A percentile compares a stretch with the other conserved stretches of the same genome.
Conservation (phyloP, 2,888 invertebrate species). For the Plemyria rubiginata region DNA sequence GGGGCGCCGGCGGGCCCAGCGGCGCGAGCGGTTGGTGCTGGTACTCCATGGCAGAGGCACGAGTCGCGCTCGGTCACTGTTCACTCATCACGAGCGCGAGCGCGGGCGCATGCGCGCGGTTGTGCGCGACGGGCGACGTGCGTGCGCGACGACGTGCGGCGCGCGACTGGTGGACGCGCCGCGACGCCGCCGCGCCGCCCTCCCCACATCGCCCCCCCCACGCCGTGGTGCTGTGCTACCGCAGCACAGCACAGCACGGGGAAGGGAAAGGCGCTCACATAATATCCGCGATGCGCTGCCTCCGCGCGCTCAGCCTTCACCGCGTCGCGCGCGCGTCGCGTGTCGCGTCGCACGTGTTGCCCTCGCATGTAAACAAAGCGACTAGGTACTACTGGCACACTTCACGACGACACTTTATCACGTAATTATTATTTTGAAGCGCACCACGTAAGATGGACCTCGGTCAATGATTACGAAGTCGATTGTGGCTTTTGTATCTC, state of each 20-base stretch:
- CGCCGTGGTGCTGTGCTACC: slow-evolving; percentile 31
- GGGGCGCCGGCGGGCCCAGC: slow-evolving; percentile 87
- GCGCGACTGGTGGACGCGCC: slow-evolving; percentile 56
- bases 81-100: slow-evolving; percentile 76
- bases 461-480: slow-evolving; percentile 11
- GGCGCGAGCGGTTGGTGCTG: slow-evolving; percentile 82
- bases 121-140: slow-evolving; percentile 55
- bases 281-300: too few relatives aligned
- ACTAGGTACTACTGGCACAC: slow-evolving; percentile 42
- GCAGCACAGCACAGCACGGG: neutral
- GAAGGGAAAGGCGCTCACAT: neutral
- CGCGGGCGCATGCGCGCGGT: slow-evolving; percentile 55
- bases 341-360: slow-evolving; percentile 52
- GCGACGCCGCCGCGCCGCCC: slow-evolving; percentile 43
- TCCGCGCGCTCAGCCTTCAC: too few relatives aligned
- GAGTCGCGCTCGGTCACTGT: slow-evolving; percentile 60
- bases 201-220: slow-evolving; percentile 43
- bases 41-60: slow-evolving; percentile 73
- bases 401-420: slow-evolving; percentile 29
- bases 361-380: slow-evolving; percentile 66
- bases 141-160: slow-evolving; percentile 63
- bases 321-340: too few relatives aligned
- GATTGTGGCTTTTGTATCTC: neutral
- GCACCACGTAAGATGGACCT: slow-evolving; percentile 13
- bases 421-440: slow-evolving; percentile 32